A percentile compares a stretch with the other conserved stretches of the same genome.
Conservation (phyloP, 2,888 invertebrate species). For the Tetranychus truncatus region DNA sequence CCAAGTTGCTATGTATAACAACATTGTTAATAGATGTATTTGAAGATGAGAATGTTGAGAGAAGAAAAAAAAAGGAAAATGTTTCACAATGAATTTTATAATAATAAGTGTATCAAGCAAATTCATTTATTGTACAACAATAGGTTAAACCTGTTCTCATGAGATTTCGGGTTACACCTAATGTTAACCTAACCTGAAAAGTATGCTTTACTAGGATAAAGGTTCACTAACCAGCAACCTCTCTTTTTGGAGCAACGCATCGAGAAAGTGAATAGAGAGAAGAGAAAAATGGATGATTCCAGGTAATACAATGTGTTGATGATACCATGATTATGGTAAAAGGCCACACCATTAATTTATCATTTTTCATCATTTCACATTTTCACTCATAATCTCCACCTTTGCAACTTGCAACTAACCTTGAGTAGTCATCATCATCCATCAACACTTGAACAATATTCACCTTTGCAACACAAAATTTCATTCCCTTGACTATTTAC, state of each 20-base stretch:
- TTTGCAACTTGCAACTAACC: background rate
- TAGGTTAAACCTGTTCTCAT: no score
- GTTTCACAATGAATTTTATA: no score
- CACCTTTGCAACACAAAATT: no score
- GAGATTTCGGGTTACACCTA: no score
- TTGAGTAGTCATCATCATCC: no score
- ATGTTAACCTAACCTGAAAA: no score
- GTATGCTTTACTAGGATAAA: background rate
- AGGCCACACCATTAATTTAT: background rate
- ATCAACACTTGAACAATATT: no score
- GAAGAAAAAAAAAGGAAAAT: no score
- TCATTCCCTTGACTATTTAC: no score
- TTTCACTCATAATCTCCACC: background rate
- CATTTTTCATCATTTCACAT: background rate
- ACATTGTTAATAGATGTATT: background rate
- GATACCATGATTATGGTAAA: background rate
- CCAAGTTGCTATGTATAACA: background rate
- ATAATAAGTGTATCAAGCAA: no score
- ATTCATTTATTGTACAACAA: no score
- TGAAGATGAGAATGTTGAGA: background rate
- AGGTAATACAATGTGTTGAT: background rate
- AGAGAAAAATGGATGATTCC: background rate
- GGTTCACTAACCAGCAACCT: background rate
- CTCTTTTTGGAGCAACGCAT: background rate
- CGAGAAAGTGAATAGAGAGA: background rate